Evolutionary conservation across 2,888 invertebrate species (phyloP), one percentile per base, ranked within the genome.

Genomic region (Cantharis flavilabris): DNA sequence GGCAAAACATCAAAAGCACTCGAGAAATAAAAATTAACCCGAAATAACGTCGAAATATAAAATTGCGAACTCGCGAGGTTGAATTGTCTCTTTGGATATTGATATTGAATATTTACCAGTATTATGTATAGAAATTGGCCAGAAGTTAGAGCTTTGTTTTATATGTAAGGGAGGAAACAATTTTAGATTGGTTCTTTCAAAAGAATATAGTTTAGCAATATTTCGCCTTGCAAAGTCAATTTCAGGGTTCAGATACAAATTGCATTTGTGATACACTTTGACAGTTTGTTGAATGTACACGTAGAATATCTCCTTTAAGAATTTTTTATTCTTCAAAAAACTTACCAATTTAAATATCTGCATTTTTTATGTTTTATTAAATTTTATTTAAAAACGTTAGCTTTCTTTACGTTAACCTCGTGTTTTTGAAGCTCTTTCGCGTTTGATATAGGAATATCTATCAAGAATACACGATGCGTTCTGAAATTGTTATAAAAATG

Each of bases 241-340:
- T 85, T 81, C 82, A 80, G 82, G 83, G 83, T 85, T 83, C 80
- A 83, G 82, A 85, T 85, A 86, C 85, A 85, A 86, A 86, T 86
- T 85, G 86, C 85, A 82, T 85, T 84, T 85, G 83, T 83, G 85
- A 86, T 85, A 84, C 83, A 84, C 81, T 84, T 85, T 84, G 86
- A 86, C 86, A 86, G 85, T 85, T 85, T 82, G 79, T 73, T 77
- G 81, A 77, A 81, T 76, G 71, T 78, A 75, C 76, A 71, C 76
- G 74, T 69, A 77, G 69, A 67, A 71, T 77, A 69, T 18, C 28
- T 70, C 72, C 64, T 75, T 77, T 73, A 76, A 76, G 74, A 63
- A 75, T 78, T 75, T 70, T 72, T 65, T 74, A 26, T 23, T 23
- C 26, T 13, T 67, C 20, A 18, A 67, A 67, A 65, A 67, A 67